These are phyloP conservation scores for Drosophila sp. DNA, from an alignment of 1,140 invertebrate species.

Conservation along the genomic window DNA sequence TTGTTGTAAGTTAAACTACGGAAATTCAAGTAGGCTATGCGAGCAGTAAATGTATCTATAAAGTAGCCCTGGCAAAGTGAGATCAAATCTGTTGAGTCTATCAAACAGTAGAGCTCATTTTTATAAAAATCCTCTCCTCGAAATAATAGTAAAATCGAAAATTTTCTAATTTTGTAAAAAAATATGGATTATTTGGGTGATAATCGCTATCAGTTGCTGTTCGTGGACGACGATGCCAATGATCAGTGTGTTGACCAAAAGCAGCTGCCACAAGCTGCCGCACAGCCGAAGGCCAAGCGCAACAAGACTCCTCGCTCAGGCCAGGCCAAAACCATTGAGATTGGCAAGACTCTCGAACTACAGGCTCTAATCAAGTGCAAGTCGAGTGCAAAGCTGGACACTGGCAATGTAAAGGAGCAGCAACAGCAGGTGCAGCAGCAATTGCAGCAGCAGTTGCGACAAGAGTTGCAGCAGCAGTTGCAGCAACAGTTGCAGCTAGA, in stretches of 20 bases:
- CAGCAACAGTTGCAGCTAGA: neutral
- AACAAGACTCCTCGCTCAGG: neutral
- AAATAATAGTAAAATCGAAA: neutral
- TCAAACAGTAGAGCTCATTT: neutral
- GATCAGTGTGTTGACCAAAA: slow-evolving; percentile 7
- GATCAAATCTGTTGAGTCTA: neutral
- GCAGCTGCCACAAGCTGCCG: neutral
- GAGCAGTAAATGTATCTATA: neutral
- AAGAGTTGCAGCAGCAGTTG: neutral
- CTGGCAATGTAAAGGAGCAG: neutral
- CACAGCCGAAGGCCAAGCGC: slow-evolving; percentile 6
- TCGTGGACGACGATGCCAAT: slow-evolving; percentile 30
- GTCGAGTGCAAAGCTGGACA: neutral
- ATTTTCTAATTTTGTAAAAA: neutral
- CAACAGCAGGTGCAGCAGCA: neutral
- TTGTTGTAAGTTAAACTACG: neutral
- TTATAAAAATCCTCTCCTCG: neutral
- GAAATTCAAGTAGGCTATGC: neutral
- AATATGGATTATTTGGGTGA: slow-evolving; percentile 34
- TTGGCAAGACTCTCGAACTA: neutral
- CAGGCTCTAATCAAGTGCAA: neutral
- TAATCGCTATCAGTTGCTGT: slow-evolving; percentile 43
- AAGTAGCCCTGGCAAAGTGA: neutral
- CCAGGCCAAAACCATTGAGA: neutral
- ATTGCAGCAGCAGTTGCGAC: neutral